Evolutionary conservation across 2,888 invertebrate species (phyloP).

Genomic region (Heteromurus nitidus): DNA sequence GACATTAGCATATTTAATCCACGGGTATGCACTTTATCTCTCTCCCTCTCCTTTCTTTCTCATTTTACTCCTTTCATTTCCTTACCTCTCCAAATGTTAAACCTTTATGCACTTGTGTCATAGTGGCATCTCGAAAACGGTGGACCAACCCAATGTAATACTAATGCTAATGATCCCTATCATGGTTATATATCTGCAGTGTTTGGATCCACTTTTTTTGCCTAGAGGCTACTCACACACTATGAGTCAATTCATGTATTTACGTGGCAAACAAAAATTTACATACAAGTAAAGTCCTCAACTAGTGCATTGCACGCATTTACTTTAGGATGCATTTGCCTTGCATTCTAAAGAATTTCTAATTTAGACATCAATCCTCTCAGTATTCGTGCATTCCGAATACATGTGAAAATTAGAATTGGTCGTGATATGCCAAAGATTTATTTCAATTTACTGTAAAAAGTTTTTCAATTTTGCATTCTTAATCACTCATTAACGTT

Average conservation of each 20-base stretch:
- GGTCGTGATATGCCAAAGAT: no score
- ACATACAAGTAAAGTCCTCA: no score
- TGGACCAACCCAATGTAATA: constrained; percentile 50
- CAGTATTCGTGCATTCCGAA: background rate
- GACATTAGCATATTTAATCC: constrained; percentile 68
- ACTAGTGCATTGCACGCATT: no score
- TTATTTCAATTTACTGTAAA: no score
- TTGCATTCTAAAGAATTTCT: background rate
- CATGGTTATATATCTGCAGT: constrained; percentile 46
- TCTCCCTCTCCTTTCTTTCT: constrained; percentile 25
- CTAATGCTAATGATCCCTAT: constrained; percentile 61
- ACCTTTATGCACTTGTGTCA: background rate
- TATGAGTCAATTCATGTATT: background rate
- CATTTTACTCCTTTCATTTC: no score
- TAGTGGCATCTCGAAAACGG: constrained; percentile 29
- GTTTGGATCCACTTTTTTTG: constrained; percentile 41
- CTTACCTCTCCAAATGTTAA: background rate
- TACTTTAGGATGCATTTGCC: constrained; percentile 5
- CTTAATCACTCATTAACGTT: constrained; percentile 42
- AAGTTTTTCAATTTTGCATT: constrained; percentile 30
- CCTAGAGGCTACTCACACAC: constrained; percentile 21
- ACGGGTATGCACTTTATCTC: constrained; percentile 51
- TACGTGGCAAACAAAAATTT: constrained; percentile 25
- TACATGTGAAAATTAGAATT: no score
- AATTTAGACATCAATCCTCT: background rate